Evolutionary conservation across 1,140 invertebrate species (phyloP), one percentile per base, ranked within the genome.

Genomic region (Sarcophaga peregrina): DNA sequence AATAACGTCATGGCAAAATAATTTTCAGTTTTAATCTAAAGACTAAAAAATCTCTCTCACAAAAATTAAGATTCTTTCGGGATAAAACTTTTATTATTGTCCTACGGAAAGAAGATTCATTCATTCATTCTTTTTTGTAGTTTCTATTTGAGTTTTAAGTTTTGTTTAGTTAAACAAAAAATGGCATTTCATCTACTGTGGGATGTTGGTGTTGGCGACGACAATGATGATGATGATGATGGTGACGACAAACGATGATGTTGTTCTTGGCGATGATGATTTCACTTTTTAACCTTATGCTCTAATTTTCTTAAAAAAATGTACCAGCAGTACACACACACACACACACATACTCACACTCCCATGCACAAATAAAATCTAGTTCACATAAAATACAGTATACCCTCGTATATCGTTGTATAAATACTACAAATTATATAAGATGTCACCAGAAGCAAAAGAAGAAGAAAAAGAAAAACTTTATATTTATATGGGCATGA

Each of bases 281-380:
- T 76, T 76, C 74, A 76, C 74, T 76, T 76, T 76, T 74, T 47
- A 47, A 17, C 45, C 74, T 47, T 47, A 75, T 47, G 45, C 62
- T 68, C 73, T 20, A 73, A 73, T 73, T 73, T n/a, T 73, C 25
- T 20, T n/a, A 25, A 73, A 73, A n/a, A 73, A 74, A 62, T 62
- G 11, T 74, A 74, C 4, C 45, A 68, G 25, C 25, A 37, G 25
- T 37, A 4, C 25, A 37, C 25, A 37, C 25, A 37, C 25, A 37
- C 25, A 37, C 25, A 37, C 25, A 37, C 25, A 37, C 25, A 37
- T 4, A 37, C 25, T 2, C 25, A 37, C 25, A 37, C 25, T 37
- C 25, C 25, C 25, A 37, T 37, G 25, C 25, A 37, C 54, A 58
- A 68, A 25, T 9, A 68, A 68, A 68, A 68, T 17, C 62, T 20